Conservation (phyloP, 1,140 invertebrate species). For the Saccostrea echinata region DNA sequence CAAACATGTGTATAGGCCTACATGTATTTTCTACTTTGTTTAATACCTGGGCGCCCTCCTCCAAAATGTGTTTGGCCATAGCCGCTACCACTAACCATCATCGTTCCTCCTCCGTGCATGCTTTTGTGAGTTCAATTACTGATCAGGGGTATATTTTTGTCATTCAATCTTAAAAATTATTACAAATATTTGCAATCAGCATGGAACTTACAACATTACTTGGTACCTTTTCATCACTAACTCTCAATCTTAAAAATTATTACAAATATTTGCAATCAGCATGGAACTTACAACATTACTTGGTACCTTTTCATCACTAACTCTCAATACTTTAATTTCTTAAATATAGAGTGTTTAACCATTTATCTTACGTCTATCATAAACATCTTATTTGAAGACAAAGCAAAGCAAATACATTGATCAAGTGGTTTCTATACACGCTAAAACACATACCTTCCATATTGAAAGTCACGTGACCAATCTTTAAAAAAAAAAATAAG, state of each 20-base stretch:
- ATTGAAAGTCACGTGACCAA: slow-evolving; percentile 48
- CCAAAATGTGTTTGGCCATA: slow-evolving; percentile 49
- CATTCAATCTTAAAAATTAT: neutral
- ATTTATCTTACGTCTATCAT: neutral
- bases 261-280: too few relatives aligned
- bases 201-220: neutral
- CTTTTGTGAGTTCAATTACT: neutral
- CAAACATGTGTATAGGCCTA: neutral
- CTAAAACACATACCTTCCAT: slow-evolving; percentile 42
- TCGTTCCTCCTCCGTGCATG: slow-evolving; percentile 61
- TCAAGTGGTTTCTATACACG: slow-evolving; percentile 35
- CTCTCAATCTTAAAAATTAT: neutral
- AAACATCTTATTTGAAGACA: neutral
- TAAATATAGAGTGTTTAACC: neutral
- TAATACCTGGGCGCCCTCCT: neutral
- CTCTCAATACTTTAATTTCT: neutral
- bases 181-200: too few relatives aligned
- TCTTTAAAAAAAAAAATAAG: neutral
- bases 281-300: neutral
- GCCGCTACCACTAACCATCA: slow-evolving; percentile 62
- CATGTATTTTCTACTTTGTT: neutral
- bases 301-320: neutral
- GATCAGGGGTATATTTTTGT: neutral
- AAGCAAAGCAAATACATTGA: neutral
- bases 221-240: neutral